phyloP scores from a whole-genome alignment of 2,113 vertebrate species.

The Gracilinanus agilis region DNA sequence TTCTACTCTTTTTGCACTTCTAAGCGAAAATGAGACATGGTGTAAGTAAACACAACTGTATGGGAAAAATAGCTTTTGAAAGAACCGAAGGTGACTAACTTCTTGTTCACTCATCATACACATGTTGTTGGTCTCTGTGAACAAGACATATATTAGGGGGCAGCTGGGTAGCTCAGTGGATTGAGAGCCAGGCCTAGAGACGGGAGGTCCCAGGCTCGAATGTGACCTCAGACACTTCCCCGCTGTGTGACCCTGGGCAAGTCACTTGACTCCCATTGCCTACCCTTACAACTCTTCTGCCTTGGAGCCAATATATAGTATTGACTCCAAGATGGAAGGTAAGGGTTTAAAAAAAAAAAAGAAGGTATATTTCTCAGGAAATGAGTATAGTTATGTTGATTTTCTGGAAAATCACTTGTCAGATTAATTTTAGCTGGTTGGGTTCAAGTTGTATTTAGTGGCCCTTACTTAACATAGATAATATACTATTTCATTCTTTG shows the following conservation, averaged over 20 bases:
- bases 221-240: too few relatives aligned
- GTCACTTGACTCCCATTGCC: too few relatives aligned
- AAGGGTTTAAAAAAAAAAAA: too few relatives aligned
- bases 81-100: slow-evolving; percentile 68
- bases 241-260: too few relatives aligned
- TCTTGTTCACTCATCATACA: slow-evolving; percentile 52
- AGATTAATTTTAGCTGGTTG: slow-evolving; percentile 34
- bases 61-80: slow-evolving; percentile 68
- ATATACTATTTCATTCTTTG: background rate
- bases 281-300: too few relatives aligned
- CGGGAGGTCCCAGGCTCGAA: too few relatives aligned
- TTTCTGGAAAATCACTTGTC: slow-evolving; percentile 45
- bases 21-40: slow-evolving; percentile 80
- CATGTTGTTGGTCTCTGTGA: slow-evolving; percentile 49
- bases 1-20: slow-evolving; percentile 79
- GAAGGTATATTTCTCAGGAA: slow-evolving; percentile 47
- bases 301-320: too few relatives aligned
- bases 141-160: too few relatives aligned
- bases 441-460: background rate
- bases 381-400: background rate
- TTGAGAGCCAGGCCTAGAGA: too few relatives aligned
- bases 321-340: too few relatives aligned
- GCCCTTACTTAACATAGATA: slow-evolving; percentile 25
- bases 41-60: slow-evolving; percentile 88
- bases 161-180: too few relatives aligned